Percentiles rank a stretch among this genome's conserved stretches.
Conservation (phyloP, 2,888 invertebrate species). For the Stratiomys singularior region DNA sequence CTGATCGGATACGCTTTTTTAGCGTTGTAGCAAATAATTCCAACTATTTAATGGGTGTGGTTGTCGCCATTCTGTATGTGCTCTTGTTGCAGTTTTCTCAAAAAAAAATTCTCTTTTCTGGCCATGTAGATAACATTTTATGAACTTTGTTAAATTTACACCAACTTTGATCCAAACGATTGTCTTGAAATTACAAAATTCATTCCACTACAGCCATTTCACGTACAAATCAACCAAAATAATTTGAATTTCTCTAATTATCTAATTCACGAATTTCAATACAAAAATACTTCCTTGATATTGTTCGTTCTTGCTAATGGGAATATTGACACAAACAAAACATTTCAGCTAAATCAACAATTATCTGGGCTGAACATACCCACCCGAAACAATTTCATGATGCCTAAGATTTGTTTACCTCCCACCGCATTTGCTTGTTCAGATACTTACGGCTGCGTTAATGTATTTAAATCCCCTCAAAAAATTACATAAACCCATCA, state of each 20-base stretch:
- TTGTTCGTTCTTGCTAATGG: neutral
- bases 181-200: too few relatives aligned
- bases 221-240: too few relatives aligned
- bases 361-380: neutral
- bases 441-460: constrained; percentile 1
- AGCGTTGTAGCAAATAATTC: too few relatives aligned
- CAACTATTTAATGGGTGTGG: too few relatives aligned
- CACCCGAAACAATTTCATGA: neutral
- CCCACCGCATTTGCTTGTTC: neutral
- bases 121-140: too few relatives aligned
- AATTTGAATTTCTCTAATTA: neutral
- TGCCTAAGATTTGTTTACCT: neutral
- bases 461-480: constrained; percentile 9
- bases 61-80: too few relatives aligned
- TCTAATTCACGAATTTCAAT: neutral
- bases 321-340: neutral
- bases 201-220: too few relatives aligned
- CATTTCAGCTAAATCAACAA: neutral
- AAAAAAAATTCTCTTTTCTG: too few relatives aligned
- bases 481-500: neutral
- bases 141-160: too few relatives aligned
- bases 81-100: too few relatives aligned
- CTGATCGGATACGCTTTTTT: too few relatives aligned
- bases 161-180: too few relatives aligned
- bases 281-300: neutral